Evolutionary conservation across 2,113 vertebrate genomes (phyloP).

Genomic region (Lates calcarifer): DNA sequence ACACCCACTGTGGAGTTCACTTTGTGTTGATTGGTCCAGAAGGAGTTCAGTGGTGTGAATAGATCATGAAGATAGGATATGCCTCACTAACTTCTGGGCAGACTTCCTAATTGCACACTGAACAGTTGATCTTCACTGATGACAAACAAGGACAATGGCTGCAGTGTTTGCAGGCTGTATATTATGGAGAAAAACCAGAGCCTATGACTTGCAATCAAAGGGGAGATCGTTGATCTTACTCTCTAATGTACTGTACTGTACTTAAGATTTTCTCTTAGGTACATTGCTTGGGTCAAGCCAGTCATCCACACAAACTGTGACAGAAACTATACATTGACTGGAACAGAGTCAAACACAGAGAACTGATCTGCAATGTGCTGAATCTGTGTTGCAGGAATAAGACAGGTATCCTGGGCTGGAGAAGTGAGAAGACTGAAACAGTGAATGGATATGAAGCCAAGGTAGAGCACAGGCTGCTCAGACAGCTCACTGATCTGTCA

Average conservation of each 20-base stretch:
- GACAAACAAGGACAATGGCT: slow-evolving; percentile 34
- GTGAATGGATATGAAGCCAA: slow-evolving; percentile 98
- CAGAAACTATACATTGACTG: background rate
- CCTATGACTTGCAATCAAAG: background rate
- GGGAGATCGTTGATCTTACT: background rate
- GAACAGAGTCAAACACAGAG: background rate
- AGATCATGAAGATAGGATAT: slow-evolving; percentile 37
- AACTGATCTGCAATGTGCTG: slow-evolving; percentile 12
- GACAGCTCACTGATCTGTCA: slow-evolving; percentile 1
- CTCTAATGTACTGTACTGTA: background rate
- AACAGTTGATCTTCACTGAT: slow-evolving; percentile 23
- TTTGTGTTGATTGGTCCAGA: background rate
- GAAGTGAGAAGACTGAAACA: slow-evolving; percentile 95
- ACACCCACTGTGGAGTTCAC: slow-evolving; percentile 3
- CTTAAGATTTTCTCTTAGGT: background rate
- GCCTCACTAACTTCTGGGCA: slow-evolving; percentile 46
- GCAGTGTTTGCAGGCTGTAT: slow-evolving; percentile 17
- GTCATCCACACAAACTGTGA: background rate
- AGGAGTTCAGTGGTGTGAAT: slow-evolving; percentile 20
- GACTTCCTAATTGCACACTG: slow-evolving; percentile 41
- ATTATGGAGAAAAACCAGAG: background rate
- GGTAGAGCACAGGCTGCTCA: slow-evolving; percentile 80
- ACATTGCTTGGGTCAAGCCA: background rate
- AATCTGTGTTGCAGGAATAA: slow-evolving; percentile 90
- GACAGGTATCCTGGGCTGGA: slow-evolving; percentile 97